Evolutionary conservation across 2,113 vertebrate species (phyloP), one percentile per base, ranked within the genome.

Genomic region (Tachysurus vachellii): DNA sequence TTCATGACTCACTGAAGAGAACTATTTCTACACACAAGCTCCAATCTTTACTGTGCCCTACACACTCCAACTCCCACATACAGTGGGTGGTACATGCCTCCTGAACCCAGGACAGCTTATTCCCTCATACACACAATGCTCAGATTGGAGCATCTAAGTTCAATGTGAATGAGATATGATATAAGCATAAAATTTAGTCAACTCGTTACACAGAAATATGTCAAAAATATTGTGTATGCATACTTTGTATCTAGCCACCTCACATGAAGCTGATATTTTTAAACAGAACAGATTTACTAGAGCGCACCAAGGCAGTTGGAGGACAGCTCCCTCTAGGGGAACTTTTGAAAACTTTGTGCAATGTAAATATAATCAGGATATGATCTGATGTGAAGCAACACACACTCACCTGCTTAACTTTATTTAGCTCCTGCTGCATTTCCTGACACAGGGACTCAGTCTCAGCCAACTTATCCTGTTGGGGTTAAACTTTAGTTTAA

Each of bases 401-500:
- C 17, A 23, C 28, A 79, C 95, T 90, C 93, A 98, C 98, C 93
- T 97, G 97, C 90, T 95, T 96, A 77, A 96, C 94, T 61, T 57
- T 93, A 87, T 92, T 95, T 8, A 99, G 94, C 88, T 98, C 96
- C 87, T 97, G 96, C 89, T 94, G 91, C 88, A 97, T 91, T 42
- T 95, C 93, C 3, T 93, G 94, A 91, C 95, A 95, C 76, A 94
- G 92, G 61, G 86, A 94, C 92, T 97, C 93, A 61, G 97, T 97
- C 91, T 96, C 93, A 0, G 92, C 84, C 88, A 98, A 91, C 89
- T 96, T 93, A 85, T 96, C 97, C 98, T 99, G 90, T 85, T 77
- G 57, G 21, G 2, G 57, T 75, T 80, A 80, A 57, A 80, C n/a
- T 70, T 85, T n/a, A 26, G 9, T 17, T 42, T 77, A 87, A 82